Evolutionary conservation across 2,113 vertebrate genomes (phyloP).

Genomic region (Piaya cayana): DNA sequence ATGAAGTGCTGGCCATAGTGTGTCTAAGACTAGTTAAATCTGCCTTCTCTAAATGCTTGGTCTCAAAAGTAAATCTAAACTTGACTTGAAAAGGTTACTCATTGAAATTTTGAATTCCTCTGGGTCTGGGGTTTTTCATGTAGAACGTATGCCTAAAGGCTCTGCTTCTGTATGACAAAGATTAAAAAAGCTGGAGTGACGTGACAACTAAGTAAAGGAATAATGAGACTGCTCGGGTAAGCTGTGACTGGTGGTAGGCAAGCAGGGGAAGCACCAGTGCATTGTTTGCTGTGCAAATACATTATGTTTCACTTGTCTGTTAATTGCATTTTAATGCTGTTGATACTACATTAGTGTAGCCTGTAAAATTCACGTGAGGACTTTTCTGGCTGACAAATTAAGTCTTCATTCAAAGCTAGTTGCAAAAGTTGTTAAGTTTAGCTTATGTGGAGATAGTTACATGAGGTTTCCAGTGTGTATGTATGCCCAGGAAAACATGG

Average conservation of each 20-base stretch:
- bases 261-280: background rate
- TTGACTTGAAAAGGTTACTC: background rate
- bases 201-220: background rate
- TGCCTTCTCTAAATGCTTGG: background rate
- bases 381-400: background rate
- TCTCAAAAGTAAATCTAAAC: background rate
- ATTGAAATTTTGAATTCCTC: background rate
- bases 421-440: background rate
- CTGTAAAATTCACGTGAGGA: background rate
- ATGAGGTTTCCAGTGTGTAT: background rate
- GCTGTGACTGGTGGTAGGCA: background rate
- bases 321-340: background rate
- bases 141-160: background rate
- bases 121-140: background rate
- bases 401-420: background rate
- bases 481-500: background rate
- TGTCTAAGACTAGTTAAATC: background rate
- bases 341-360: background rate
- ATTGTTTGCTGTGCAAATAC: background rate
- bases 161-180: background rate
- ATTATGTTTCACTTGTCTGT: background rate
- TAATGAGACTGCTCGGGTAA: background rate
- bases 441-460: background rate
- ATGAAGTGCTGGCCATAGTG: background rate
- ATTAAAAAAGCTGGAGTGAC: background rate